Evolutionary conservation across 2,113 vertebrate genomes (phyloP).

Genomic region (Megaceryle maxima): DNA sequence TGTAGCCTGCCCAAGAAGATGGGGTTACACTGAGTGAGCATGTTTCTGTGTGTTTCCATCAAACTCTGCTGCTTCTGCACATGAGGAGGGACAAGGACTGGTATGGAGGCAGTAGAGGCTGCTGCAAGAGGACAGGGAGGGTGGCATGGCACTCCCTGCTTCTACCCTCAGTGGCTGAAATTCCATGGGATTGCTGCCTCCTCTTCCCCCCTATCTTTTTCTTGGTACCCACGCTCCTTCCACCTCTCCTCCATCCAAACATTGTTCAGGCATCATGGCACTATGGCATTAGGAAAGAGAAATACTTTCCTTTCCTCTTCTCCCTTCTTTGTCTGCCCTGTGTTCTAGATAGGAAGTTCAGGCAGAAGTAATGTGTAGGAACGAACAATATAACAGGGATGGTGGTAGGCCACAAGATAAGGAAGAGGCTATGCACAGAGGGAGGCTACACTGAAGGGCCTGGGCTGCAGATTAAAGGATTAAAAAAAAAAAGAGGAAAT

Average conservation of each 20-base stretch:
- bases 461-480: not conserved
- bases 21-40: fast-evolving
- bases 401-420: not conserved
- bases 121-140: not conserved
- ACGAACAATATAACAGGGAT: not conserved
- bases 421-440: not conserved
- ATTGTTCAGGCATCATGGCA: not conserved
- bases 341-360: not conserved
- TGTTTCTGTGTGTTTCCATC: not conserved
- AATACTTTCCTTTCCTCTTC: not conserved
- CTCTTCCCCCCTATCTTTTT: not conserved
- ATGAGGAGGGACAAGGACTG: fast-evolving
- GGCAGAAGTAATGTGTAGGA: fast-evolving
- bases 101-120: not conserved
- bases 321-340: not conserved
- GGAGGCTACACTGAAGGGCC: not conserved
- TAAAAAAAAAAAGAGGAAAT: not conserved
- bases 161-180: not conserved
- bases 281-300: not conserved
- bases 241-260: not conserved
- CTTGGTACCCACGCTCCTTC: not conserved
- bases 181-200: not conserved
- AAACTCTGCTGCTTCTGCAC: not conserved
- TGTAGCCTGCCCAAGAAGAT: not conserved
- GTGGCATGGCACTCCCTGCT: not conserved